A percentile compares a stretch with the other conserved stretches of the same genome.
These are phyloP conservation scores for Mesorhabditis sp. DNA, from an alignment of 2,888 invertebrate genomes.

Conservation along the genomic window DNA sequence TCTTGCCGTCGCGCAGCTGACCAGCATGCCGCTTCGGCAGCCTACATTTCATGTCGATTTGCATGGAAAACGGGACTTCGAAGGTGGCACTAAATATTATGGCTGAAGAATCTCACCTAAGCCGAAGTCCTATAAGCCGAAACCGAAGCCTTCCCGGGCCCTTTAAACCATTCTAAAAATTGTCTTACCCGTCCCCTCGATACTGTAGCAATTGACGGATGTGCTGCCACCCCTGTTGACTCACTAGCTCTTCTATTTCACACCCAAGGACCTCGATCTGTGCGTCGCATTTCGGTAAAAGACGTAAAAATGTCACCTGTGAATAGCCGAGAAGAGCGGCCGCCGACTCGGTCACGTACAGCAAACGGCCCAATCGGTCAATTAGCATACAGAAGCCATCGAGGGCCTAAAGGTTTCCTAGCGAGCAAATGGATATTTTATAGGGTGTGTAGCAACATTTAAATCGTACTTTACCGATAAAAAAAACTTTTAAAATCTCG, in stretches of 20 bases:
- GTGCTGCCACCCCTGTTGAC: not conserved
- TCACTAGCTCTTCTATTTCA: not conserved
- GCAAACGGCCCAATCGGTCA: not conserved
- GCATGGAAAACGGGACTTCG: not conserved
- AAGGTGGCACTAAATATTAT: not conserved
- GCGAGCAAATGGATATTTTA: no score
- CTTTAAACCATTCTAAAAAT: not conserved
- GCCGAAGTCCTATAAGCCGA: no score
- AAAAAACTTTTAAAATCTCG: no score
- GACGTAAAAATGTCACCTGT: not conserved
- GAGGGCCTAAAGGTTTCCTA: not conserved
- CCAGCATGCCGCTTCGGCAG: not conserved
- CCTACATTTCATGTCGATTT: not conserved
- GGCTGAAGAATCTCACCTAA: no score
- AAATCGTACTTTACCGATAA: no score
- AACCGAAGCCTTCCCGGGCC: no score
- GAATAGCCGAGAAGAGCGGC: conserved; percentile 1
- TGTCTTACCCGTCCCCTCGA: not conserved
- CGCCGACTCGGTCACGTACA: not conserved
- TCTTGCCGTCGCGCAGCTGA: not conserved
- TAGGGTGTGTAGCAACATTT: no score
- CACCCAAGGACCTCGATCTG: not conserved
- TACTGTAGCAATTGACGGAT: not conserved
- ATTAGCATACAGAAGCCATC: not conserved
- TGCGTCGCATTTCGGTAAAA: not conserved